phyloP scores from a whole-genome alignment of 2,113 vertebrate genomes.

The Prietella phreatophila region DNA sequence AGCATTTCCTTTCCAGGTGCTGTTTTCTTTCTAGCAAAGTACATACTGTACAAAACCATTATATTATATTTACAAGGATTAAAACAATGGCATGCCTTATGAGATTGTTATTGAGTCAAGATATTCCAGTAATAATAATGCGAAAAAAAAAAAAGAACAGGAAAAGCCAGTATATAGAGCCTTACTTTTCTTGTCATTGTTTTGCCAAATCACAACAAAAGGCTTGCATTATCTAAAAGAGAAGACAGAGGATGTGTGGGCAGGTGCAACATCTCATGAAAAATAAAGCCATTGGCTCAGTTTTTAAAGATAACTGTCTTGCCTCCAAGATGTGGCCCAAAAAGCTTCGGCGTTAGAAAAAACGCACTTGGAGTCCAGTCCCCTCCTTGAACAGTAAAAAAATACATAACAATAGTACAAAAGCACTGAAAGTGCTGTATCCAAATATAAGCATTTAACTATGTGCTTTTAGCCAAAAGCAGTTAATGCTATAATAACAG shows the following conservation, averaged over 20 bases:
- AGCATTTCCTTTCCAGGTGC: slow-evolving; percentile 22
- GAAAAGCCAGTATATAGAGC: background rate
- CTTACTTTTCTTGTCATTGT: slow-evolving; percentile 13
- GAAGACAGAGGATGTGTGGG: slow-evolving; percentile 18
- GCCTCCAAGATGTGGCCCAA: background rate
- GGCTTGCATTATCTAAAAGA: slow-evolving; percentile 20
- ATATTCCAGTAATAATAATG: background rate
- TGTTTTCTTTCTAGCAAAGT: background rate
- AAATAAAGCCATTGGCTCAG: background rate
- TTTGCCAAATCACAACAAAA: slow-evolving; percentile 15
- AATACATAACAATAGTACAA: background rate
- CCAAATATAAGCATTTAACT: slow-evolving; percentile 33
- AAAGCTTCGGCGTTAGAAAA: background rate
- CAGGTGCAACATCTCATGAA: background rate
- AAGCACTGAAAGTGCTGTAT: background rate
- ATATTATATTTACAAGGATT: background rate
- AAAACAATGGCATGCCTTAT: background rate
- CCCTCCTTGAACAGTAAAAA: background rate
- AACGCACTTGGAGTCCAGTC: background rate
- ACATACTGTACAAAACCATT: background rate
- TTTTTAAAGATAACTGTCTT: slow-evolving; percentile 18
- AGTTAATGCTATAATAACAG: slow-evolving; percentile 60
- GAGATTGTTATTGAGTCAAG: background rate
- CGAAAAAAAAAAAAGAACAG: background rate
- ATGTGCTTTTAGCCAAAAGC: slow-evolving; percentile 52